phyloP scores from a whole-genome alignment of 2,888 invertebrate genomes.

The Mythimna lalbum region DNA sequence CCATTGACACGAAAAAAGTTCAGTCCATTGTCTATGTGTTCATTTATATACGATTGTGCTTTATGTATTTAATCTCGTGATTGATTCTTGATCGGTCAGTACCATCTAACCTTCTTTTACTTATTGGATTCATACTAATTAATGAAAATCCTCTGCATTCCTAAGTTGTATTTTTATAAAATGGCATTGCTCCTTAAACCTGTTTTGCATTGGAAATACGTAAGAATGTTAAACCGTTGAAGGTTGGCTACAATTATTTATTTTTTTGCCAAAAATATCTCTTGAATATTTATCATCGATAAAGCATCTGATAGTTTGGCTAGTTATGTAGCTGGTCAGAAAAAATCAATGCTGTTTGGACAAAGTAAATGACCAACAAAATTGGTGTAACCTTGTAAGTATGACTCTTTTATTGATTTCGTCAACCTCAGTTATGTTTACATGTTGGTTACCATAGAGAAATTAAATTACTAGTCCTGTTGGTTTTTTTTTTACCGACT shows the following conservation, averaged over 20 bases:
- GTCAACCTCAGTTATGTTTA: constrained; percentile 41
- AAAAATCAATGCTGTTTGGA: constrained; percentile 14
- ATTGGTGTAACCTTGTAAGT: constrained; percentile 8
- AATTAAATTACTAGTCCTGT: constrained; percentile 18
- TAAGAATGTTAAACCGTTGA: constrained; percentile 5
- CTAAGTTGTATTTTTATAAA: constrained; percentile 6
- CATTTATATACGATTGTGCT: constrained; percentile 9
- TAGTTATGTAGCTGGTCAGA: neutral
- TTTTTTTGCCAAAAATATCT: neutral
- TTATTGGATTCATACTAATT: constrained; percentile 1
- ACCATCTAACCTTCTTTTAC: constrained; percentile 2
- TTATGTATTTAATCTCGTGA: constrained; percentile 20
- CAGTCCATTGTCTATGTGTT: constrained; percentile 26
- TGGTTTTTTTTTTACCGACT: neutral
- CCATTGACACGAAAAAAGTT: constrained; percentile 35
- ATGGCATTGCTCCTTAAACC: constrained; percentile 13
- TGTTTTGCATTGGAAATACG: neutral
- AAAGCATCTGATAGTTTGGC: neutral
- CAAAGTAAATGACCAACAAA: constrained; percentile 15
- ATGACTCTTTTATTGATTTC: constrained; percentile 17
- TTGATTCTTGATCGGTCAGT: constrained; percentile 1
- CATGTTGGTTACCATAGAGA: constrained; percentile 47
- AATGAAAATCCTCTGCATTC: neutral
- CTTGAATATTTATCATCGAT: neutral
- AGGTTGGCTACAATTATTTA: constrained; percentile 15